Evolutionary conservation across 2,888 invertebrate species (phyloP), one percentile per base, ranked within the genome.

Genomic region (Acleris cristana): DNA sequence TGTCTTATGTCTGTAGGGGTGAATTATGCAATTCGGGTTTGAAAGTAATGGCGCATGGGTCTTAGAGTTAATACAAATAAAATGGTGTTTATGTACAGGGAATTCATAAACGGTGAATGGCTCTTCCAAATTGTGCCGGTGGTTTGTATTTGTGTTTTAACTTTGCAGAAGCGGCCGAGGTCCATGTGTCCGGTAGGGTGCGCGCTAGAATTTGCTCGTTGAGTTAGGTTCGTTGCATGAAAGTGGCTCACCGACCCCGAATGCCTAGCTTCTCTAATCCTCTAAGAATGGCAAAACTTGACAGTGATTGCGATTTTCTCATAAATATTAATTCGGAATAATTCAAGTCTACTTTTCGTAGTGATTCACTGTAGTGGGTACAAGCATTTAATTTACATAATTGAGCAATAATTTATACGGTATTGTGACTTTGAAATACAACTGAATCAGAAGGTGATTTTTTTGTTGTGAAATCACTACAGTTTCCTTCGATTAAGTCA

Each of bases 211-310:
- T 90, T 75, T 90, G 89, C 80, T 84, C 90, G 65, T 80, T 90
- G 81, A 90, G 89, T 85, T 92, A 91, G 91, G 91, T 91, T 89
- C 84, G 91, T 91, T 81, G 89, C 87, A 86, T 89, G 87, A 70
- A 83, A 75, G 82, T 84, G 80, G 70, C 57, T 16, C 44, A 61
- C 60, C 52, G 51, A 34, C 51, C 34, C 59, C 10, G 19, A 45
- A 40, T 23, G 57, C 19, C 14, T 16, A 21, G n/a, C 48, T 34
- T 16, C 16, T 26, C 16, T 60, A 56, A 63, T 58, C 62, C 58
- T 44, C 2, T 67, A 58, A 67, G 54, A 58, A 67, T 67, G 49
- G 58, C 19, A 7, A 12, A 12, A 49, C 48, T 62, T 54, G 58
- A 63, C 62, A 67, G 40, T 58, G 58, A 54, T 54, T 53, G 40